Base-by-base conservation (phyloP, 2,888 invertebrate genomes). In the Formica aserva region DNA sequence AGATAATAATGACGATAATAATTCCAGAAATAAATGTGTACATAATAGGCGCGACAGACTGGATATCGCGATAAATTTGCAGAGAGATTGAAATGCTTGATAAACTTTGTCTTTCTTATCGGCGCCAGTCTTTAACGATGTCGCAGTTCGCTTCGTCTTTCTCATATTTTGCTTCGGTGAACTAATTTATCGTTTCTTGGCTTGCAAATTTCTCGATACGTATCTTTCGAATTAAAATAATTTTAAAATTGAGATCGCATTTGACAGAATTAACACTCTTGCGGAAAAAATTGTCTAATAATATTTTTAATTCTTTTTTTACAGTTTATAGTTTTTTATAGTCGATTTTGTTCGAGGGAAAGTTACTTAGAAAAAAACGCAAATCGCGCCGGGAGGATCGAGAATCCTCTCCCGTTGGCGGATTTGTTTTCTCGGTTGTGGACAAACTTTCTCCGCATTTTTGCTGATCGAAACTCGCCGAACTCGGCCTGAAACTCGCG, bases 401-500 rank as follows among this genome's bases (percentile, higher is more conserved):
- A 35, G 60, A 38, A 38, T 11, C 38, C 26, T 22, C 57, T 57
- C 22, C 2, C 38, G 48, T n/a, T 57, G 41, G 55, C 38, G 41
- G 15, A 57, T 69, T 71, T 22, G 71, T 52, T n/a, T 13, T 22
- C n/a, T n/a, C 26, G 52, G 26, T 72, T 84, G 89, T 72, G 72
- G 80, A 71, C 32, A 6, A 35, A 35, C 57, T 48, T 52, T 45
- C 32, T 55, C 18, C 13, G 38, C 57, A 74, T 83, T 74, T 60
- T 55, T 41, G 57, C 62, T 15, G 11, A n/a, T 41, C 15, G 22
- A 38, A 52, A 75, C 67, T 88, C 63, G 32, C 45, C 63, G 35
- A 76, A 60, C 32, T 35, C 67, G 71, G 60, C 71, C 74, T 86
- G 74, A 87, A 87, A 75, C 65, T 66, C 65, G 88, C 75, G 22